A percentile compares a stretch with the other conserved stretches of the same genome.
Conservation (phyloP, 2,888 invertebrate genomes). For the Nebria salina region DNA sequence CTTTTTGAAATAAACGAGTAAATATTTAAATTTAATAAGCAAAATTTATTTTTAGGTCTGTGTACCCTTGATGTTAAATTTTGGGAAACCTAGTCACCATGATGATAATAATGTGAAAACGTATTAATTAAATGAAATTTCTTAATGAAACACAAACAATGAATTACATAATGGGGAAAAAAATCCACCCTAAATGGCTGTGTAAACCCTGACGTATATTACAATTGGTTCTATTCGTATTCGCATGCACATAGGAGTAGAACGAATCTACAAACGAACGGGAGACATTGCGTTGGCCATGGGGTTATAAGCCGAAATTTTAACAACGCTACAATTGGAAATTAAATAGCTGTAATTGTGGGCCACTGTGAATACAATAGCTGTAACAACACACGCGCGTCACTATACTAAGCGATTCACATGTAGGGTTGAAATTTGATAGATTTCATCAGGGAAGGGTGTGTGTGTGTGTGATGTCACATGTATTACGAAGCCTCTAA, state of each 20-base stretch:
- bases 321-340: slow-evolving; percentile 56
- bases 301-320: slow-evolving; percentile 56
- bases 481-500: slow-evolving; percentile 13
- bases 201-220: background rate
- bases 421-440: slow-evolving; percentile 28
- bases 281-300: slow-evolving; percentile 47
- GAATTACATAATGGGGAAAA: background rate
- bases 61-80: no score
- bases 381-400: background rate
- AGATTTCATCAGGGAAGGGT: background rate
- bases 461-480: background rate
- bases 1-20: no score
- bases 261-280: no score
- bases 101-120: background rate
- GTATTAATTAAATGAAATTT: background rate
- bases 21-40: no score
- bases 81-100: background rate
- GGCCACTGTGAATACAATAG: slow-evolving; percentile 32
- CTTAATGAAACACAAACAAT: background rate
- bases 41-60: no score
- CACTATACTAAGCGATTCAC: background rate
- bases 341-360: slow-evolving; percentile 56
- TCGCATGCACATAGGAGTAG: slow-evolving; percentile 20
- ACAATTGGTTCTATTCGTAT: background rate
- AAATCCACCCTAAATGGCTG: background rate